Evolutionary conservation across 2,888 invertebrate genomes (phyloP), one percentile per base, ranked within the genome.

Genomic region (Andrena minutula): DNA sequence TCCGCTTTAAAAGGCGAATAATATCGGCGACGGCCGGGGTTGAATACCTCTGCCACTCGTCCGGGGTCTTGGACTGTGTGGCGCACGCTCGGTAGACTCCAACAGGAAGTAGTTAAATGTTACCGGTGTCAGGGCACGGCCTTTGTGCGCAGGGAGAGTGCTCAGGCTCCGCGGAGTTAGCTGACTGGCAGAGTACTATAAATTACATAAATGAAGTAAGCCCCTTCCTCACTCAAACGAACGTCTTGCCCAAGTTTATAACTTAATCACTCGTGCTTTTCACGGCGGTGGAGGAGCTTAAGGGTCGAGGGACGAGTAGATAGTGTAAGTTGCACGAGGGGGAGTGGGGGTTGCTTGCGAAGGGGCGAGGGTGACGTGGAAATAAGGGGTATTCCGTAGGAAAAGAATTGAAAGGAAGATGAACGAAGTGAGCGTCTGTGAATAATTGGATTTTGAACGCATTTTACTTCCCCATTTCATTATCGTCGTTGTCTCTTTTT

Each of bases 131-230:
- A 85, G 83, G 86, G 85, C 87, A 85, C 68, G 79, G 86, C 86
- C 88, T 88, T 89, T 86, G 86, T 89, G 86, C 80, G 53, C 71
- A 84, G 79, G 69, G 75, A 76, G 75, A 71, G 83, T 79, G 79
- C 75, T 82, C 83, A 83, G 79, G 81, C 74, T 79, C 78, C 78
- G 77, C 60, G 81, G 86, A 89, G 84, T 86, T 87, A 86, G 86
- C 86, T 85, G 89, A 88, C 89, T 91, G 79, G 82, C 85, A 75
- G 86, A 87, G 90, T 89, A 87, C 91, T 91, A 91, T 92, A 91
- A 91, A 92, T 92, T 91, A 91, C 92, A 89, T 91, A 92, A 92
- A 92, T 91, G 90, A 92, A 92, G 90, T 90, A 90, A 90, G 89
- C 88, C 84, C 85, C 85, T 82, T 86, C 84, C 87, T 86, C 85